phyloP scores from a whole-genome alignment of 2,888 invertebrate species.

The Chrysolina haemoptera region DNA sequence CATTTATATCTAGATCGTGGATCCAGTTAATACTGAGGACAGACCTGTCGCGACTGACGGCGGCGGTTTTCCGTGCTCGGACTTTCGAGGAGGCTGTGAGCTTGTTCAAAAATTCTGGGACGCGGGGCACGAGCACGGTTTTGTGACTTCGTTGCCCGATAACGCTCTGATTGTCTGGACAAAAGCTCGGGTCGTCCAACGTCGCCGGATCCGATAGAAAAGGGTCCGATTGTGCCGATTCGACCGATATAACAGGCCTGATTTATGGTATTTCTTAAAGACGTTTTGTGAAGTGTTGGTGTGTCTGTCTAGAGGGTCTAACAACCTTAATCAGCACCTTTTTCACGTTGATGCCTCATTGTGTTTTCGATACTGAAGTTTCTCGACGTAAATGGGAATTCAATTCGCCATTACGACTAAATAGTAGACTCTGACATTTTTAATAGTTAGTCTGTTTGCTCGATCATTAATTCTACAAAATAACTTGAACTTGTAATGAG shows the following conservation, averaged over 20 bases:
- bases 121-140: slow-evolving; percentile 35
- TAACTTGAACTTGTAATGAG: no score
- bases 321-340: slow-evolving; percentile 41
- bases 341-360: slow-evolving; percentile 12
- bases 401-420: no score
- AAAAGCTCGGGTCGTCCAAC: slow-evolving; percentile 56
- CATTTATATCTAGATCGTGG: background rate
- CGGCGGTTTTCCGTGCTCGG: slow-evolving; percentile 46
- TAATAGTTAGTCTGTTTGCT: no score
- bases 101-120: slow-evolving; percentile 43
- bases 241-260: slow-evolving; percentile 52
- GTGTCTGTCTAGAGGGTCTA: slow-evolving; percentile 32
- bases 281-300: slow-evolving; percentile 38
- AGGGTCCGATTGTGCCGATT: slow-evolving; percentile 54
- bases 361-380: slow-evolving; percentile 27
- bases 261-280: slow-evolving; percentile 49
- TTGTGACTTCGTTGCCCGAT: slow-evolving; percentile 46
- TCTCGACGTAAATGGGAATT: background rate
- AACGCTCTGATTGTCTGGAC: slow-evolving; percentile 60
- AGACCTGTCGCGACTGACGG: slow-evolving; percentile 34
- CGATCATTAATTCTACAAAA: no score
- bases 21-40: slow-evolving; percentile 5
- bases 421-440: no score
- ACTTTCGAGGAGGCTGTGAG: slow-evolving; percentile 46
- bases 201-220: slow-evolving; percentile 47